phyloP scores from a whole-genome alignment of 2,113 vertebrate genomes.

The Chascanopsetta lugubris region DNA sequence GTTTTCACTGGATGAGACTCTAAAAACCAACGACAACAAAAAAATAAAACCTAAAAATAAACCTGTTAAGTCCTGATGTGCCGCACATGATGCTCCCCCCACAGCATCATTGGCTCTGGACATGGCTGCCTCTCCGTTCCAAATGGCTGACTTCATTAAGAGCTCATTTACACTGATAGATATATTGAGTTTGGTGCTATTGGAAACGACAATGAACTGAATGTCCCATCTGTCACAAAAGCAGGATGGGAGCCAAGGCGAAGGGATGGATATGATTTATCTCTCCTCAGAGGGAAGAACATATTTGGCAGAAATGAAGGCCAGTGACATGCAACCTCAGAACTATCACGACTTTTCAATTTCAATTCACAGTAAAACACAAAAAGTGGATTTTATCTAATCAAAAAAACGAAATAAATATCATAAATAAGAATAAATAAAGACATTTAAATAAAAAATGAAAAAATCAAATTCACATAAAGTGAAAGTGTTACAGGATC shows the following conservation, averaged over 20 bases:
- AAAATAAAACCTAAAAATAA: not conserved
- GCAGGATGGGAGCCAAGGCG: conserved; percentile 23
- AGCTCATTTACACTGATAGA: conserved; percentile 22
- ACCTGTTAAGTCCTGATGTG: not conserved
- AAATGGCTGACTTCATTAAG: conserved; percentile 8
- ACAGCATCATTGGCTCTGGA: not conserved
- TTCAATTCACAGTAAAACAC: conserved; percentile 9
- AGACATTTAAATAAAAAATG: no score
- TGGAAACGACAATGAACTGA: conserved; percentile 50
- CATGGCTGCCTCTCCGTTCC: not conserved
- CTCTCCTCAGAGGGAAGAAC: conserved; percentile 31
- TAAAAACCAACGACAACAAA: not conserved
- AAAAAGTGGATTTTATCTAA: not conserved
- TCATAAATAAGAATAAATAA: no score
- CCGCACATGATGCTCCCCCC: not conserved
- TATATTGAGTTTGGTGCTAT: conserved; percentile 36
- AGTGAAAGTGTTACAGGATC: no score
- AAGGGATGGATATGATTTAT: conserved; percentile 46
- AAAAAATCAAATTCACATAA: no score
- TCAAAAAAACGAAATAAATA: no score
- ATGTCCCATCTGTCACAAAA: conserved; percentile 54
- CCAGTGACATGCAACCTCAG: conserved; percentile 34
- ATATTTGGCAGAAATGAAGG: conserved; percentile 42
- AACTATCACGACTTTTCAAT: conserved; percentile 22
- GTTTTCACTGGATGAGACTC: not conserved